Percentiles rank a stretch among this genome's conserved stretches.
These are phyloP conservation scores for Eilema depressum DNA, from an alignment of 2,888 invertebrate genomes.

Conservation along the genomic window DNA sequence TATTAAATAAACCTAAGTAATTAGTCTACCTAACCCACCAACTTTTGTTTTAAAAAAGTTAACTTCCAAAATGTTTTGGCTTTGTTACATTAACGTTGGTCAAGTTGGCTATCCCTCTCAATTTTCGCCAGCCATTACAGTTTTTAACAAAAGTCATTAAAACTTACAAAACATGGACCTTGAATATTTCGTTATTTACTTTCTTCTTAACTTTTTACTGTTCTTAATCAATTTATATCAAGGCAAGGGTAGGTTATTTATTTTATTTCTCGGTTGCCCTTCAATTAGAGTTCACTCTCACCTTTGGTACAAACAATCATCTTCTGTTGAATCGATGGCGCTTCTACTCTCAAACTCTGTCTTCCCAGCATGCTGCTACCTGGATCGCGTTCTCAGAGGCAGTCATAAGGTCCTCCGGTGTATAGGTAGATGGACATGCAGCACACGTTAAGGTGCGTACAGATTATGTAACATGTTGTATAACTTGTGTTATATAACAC, in stretches of 20 bases:
- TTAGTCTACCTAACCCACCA: slow-evolving; percentile 4
- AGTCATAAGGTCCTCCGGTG: too few relatives aligned
- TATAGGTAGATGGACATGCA: too few relatives aligned
- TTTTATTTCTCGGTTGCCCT: background rate
- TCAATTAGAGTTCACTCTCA: background rate
- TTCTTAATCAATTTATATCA: slow-evolving; percentile 1
- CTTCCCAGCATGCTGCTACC: too few relatives aligned
- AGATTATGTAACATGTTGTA: too few relatives aligned
- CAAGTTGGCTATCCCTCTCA: slow-evolving; percentile 31
- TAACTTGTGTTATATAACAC: too few relatives aligned
- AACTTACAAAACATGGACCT: slow-evolving; percentile 35
- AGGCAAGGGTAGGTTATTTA: background rate
- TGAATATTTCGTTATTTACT: slow-evolving; percentile 26
- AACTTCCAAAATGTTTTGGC: slow-evolving; percentile 32
- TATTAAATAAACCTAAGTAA: background rate
- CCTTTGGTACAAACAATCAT: too few relatives aligned
- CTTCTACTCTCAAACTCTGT: too few relatives aligned
- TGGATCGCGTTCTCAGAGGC: too few relatives aligned
- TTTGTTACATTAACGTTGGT: slow-evolving; percentile 19
- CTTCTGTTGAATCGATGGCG: too few relatives aligned
- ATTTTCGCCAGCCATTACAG: slow-evolving; percentile 24
- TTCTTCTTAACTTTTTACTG: slow-evolving; percentile 13
- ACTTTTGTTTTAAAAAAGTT: slow-evolving; percentile 10
- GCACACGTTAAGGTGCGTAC: too few relatives aligned
- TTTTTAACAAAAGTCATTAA: slow-evolving; percentile 47